These are phyloP conservation scores for Volucella inflata DNA, from an alignment of 2,888 invertebrate species.

Conservation along the genomic window DNA sequence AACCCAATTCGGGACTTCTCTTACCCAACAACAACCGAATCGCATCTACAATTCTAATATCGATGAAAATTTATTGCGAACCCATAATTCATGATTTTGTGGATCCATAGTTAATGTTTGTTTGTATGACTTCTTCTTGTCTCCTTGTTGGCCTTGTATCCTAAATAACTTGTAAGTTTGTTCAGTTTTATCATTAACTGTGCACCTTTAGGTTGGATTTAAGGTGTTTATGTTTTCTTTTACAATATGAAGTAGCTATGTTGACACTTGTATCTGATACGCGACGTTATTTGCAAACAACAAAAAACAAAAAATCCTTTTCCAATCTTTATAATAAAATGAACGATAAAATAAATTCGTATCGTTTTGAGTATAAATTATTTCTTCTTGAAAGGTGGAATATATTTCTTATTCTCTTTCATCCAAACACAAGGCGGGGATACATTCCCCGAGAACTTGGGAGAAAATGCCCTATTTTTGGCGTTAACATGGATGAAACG, in stretches of 20 bases:
- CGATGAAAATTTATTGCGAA: constrained; percentile 46
- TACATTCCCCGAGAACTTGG: not conserved
- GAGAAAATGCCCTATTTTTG: not conserved
- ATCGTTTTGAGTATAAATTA: constrained; percentile 34
- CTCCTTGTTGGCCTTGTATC: not conserved
- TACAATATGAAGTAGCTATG: not conserved
- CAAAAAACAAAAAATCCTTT: too few species aligned
- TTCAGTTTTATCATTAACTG: constrained; percentile 27
- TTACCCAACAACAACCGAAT: constrained; percentile 33
- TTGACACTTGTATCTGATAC: constrained; percentile 7
- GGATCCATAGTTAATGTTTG: not conserved
- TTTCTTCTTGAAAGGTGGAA: constrained; percentile 29
- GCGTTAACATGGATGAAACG: constrained; percentile 3
- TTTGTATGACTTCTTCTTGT: not conserved
- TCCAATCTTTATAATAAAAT: not conserved
- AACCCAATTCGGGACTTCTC: constrained; percentile 25
- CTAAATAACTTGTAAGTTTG: constrained; percentile 49
- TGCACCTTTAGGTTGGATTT: constrained; percentile 10
- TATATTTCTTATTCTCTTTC: constrained; percentile 11
- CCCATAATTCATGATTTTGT: constrained; percentile 29
- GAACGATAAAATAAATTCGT: not conserved
- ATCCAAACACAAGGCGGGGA: not conserved
- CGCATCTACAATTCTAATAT: constrained; percentile 59
- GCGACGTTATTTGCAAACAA: not conserved
- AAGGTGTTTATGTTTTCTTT: not conserved